Base-by-base conservation (phyloP, 1,140 invertebrate species). In the Tribolium castaneum region DNA sequence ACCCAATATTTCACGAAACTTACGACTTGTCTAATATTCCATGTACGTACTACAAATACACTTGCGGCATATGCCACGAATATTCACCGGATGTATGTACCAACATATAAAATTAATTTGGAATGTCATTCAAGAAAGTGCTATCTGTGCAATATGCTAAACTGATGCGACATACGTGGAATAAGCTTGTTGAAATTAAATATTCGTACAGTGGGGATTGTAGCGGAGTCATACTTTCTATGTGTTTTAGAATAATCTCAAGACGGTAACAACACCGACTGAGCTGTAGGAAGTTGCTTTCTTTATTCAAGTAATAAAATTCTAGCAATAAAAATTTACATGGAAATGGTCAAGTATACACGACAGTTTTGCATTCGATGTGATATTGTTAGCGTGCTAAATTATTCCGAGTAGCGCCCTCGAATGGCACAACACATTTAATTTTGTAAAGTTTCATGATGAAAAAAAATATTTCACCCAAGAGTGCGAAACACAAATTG, bases 291-390 rank as follows among this genome's bases (percentile, higher is more conserved):
- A 66, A 66, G 19, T 62, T n/a, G 56, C 14, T n/a, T 59, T 66
- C 59, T 66, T 66, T 66, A 66, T 14, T 66, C 59, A 2, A 10
- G 72, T 59, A 75, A 39, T 54, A 59, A 75, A 75, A 52, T 54
- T 54, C 52, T 30, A 13, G 52, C 71, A 74, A 56, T 74, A 74
- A 51, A 74, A 74, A 74, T 74, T 74, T 74, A 74, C 71, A 74
- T 74, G 71, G 71, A 34, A 74, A 74, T 74, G 71, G 71, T 74
- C 50, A 74, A 74, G 50, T 74, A 56, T 74, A 74, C 71, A 74
- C 71, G 71, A 74, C 30, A 52, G 71, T 74, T 74, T 74, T 74
- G 51, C 51, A 54, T 74, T 74, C 25, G 50, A 74, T 74, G 49
- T 54, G 52, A 54, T 54, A 74, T 52, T 51, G 70, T 52, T 50